Evolutionary conservation across 2,797 vertebrate species (phyloP), one percentile per base, ranked within the genome.

Genomic region (Melanotaenia maccullochi): DNA sequence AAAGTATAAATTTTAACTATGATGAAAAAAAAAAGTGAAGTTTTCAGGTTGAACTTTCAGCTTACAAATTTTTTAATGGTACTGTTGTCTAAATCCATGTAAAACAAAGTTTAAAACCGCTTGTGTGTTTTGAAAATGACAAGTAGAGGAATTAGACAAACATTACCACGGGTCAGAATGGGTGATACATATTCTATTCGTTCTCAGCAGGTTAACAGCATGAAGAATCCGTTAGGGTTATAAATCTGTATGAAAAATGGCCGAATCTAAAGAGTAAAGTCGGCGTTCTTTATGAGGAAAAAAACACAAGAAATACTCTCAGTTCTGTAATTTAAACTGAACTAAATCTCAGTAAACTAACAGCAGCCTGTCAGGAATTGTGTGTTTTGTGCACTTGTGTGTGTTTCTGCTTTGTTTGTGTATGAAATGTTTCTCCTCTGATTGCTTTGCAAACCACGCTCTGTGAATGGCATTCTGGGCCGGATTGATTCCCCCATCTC

Each of bases 401-500:
- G 60, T 36, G 11, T 64, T 28, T 32, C 6, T 57, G 56, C 57
- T 58, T 36, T 22, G 35, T 72, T 69, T 47, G 63, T 55, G 65
- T 60, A 84, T 83, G 69, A 87, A 75, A 85, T 28, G 68, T 73
- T 85, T 85, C 80, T 85, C 62, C 8, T 80, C 67, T 90, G 85
- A 90, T 94, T 94, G 92, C 83, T 89, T 94, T 94, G 93, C 93
- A 93, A 94, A 95, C 94, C 92, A 91, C 88, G 90, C 87, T 91
- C 82, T 74, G 89, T 94, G 94, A 95, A 90, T 95, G 95, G 95
- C 95, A 95, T 89, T 93, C 93, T 90, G 92, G 93, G 90, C 86
- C 89, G 83, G 89, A 97, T 97, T 95, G 95, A 97, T 93, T 68
- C 92, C 91, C 94, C 91, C 91, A 90, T 90, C 93, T 94, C 92